A percentile compares a stretch with the other conserved stretches of the same genome.
Conservation (phyloP, 2,113 vertebrate species). For the Paralichthys olivaceus region DNA sequence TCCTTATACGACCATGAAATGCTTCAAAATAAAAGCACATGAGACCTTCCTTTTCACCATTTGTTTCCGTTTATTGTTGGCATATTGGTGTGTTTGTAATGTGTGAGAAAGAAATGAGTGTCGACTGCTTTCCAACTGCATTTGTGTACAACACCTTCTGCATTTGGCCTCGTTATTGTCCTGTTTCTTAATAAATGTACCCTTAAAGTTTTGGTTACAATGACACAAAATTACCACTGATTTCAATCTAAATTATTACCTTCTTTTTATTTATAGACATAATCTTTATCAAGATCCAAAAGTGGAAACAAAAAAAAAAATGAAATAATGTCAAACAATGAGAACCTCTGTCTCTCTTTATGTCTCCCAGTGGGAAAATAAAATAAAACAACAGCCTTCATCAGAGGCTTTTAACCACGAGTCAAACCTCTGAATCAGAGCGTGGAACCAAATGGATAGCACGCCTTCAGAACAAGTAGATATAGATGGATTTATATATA, state of each 20-base stretch:
- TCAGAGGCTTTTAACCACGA: slow-evolving; percentile 20
- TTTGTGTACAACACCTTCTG: slow-evolving; percentile 61
- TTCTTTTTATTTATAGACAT: slow-evolving; percentile 77
- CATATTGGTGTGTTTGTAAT: slow-evolving; percentile 72
- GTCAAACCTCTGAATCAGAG: slow-evolving; percentile 56
- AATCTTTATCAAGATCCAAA: slow-evolving; percentile 74
- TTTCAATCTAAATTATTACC: slow-evolving; percentile 75
- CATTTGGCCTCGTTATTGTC: slow-evolving; percentile 56
- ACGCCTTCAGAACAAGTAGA: slow-evolving; percentile 92
- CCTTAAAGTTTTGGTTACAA: slow-evolving; percentile 78
- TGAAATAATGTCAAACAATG: slow-evolving; percentile 65
- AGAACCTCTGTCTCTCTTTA: slow-evolving; percentile 57
- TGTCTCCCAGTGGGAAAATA: slow-evolving; percentile 18
- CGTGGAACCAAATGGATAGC: slow-evolving; percentile 83
- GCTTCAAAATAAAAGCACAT: slow-evolving; percentile 50
- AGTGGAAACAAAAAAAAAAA: slow-evolving; percentile 54
- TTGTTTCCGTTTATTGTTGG: slow-evolving; percentile 79
- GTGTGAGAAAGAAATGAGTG: slow-evolving; percentile 66
- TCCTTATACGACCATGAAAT: neutral
- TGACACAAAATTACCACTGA: slow-evolving; percentile 80
- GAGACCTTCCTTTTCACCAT: slow-evolving; percentile 39
- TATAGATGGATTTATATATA: slow-evolving; percentile 84
- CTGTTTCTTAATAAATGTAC: slow-evolving; percentile 63
- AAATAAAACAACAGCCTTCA: slow-evolving; percentile 12
- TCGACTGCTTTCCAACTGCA: slow-evolving; percentile 48